A percentile compares a stretch with the other conserved stretches of the same genome.
Conservation (phyloP, 2,888 invertebrate genomes). For the Apamea crenata region DNA sequence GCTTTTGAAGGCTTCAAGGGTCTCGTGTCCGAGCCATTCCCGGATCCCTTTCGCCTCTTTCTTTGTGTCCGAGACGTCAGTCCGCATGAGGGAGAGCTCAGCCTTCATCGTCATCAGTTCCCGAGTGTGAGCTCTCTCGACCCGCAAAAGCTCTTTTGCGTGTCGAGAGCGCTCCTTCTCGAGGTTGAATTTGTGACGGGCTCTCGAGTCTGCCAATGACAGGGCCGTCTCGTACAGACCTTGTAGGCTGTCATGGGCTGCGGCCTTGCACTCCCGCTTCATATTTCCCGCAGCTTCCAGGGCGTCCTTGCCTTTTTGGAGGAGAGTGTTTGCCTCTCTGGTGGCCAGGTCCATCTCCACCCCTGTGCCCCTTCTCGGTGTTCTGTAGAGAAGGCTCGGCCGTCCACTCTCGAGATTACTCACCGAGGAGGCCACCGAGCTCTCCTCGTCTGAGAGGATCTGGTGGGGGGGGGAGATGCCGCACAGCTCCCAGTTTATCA, state of each 20-base stretch:
- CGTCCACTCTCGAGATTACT: no score
- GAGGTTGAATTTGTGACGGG: not conserved
- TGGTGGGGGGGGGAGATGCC: no score
- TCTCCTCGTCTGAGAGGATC: no score
- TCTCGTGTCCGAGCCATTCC: not conserved
- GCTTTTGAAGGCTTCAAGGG: not conserved
- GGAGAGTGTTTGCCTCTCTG: no score
- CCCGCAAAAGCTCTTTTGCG: not conserved
- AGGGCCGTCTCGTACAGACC: not conserved
- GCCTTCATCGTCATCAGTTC: not conserved
- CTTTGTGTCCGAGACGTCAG: not conserved
- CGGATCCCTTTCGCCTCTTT: not conserved
- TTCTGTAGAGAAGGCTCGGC: no score
- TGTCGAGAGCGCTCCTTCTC: conserved; percentile 10
- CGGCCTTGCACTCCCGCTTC: no score
- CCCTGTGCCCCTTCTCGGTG: no score
- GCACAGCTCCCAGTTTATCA: no score
- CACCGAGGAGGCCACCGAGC: no score
- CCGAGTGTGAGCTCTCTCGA: not conserved
- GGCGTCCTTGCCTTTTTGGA: no score
- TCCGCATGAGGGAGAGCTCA: not conserved
- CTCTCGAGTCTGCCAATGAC: not conserved
- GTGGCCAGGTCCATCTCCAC: no score
- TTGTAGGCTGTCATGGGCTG: conserved; percentile 1
- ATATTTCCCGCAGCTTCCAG: no score